These are phyloP conservation scores for Cynoglossus semilaevis DNA, from an alignment of 2,113 vertebrate species.

Conservation along the genomic window DNA sequence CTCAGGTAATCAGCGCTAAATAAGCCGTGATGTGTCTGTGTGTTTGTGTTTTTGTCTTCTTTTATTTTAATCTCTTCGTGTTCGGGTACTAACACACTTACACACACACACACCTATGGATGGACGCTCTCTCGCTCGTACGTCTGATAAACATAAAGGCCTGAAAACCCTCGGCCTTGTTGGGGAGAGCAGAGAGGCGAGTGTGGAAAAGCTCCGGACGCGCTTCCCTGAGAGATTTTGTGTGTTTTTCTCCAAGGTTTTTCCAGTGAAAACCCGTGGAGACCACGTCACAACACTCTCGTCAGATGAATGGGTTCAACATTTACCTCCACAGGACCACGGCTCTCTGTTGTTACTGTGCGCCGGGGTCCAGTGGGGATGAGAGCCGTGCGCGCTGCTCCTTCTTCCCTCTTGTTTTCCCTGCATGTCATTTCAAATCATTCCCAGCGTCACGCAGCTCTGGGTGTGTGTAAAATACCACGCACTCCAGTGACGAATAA, in stretches of 20 bases:
- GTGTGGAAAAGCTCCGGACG: no score
- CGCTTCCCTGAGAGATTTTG: neutral
- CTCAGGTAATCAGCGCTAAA: slow-evolving; percentile 83
- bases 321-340: slow-evolving; percentile 57
- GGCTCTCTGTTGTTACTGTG: slow-evolving; percentile 45
- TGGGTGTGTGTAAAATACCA: no score
- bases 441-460: no score
- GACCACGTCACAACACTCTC: slow-evolving; percentile 30
- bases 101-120: neutral
- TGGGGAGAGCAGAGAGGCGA: neutral
- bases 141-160: no score
- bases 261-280: slow-evolving; percentile 2
- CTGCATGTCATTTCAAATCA: no score
- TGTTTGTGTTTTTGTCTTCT: neutral
- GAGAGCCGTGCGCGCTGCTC: slow-evolving; percentile 7
- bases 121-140: neutral
- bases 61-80: no score
- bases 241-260: slow-evolving; percentile 1
- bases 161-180: neutral
- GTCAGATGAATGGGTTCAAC: slow-evolving; percentile 36
- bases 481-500: no score
- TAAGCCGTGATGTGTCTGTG: neutral
- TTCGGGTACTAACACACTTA: neutral
- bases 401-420: neutral
- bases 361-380: slow-evolving; percentile 23